phyloP scores from a whole-genome alignment of 2,797 vertebrate genomes.

The Poecilia picta region DNA sequence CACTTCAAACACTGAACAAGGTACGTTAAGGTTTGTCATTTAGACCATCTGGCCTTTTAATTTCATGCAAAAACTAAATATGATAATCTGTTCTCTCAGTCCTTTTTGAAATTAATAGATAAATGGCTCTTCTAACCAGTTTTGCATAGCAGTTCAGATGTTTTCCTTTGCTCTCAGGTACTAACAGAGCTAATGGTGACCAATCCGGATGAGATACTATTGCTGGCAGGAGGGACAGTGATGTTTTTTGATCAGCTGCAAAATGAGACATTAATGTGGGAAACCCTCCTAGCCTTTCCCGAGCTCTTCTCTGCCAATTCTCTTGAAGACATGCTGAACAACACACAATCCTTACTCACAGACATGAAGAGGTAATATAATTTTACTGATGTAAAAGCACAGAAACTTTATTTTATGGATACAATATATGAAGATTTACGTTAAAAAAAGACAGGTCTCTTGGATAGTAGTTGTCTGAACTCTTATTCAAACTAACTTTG shows the following conservation, averaged over 20 bases:
- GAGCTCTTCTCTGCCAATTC: slow-evolving; percentile 52
- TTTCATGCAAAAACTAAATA: not conserved
- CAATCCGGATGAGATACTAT: slow-evolving; percentile 54
- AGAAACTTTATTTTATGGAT: not conserved
- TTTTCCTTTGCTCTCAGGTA: slow-evolving; percentile 54
- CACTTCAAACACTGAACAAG: slow-evolving; percentile 71
- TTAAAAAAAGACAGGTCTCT: not conserved
- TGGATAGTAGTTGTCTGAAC: not conserved
- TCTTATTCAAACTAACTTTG: not conserved
- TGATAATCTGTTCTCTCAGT: not conserved
- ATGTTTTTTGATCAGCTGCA: slow-evolving; percentile 69
- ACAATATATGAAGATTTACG: not conserved
- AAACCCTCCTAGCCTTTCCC: slow-evolving; percentile 71
- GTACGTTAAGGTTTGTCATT: slow-evolving; percentile 49
- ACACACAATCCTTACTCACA: slow-evolving; percentile 37
- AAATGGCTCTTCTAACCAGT: not conserved
- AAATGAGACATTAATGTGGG: slow-evolving; percentile 73
- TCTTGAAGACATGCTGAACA: slow-evolving; percentile 41
- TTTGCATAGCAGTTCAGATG: not conserved
- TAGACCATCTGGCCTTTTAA: not conserved
- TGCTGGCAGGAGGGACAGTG: slow-evolving; percentile 36
- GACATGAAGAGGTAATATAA: slow-evolving; percentile 69
- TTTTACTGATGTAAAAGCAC: not conserved
- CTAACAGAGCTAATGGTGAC: slow-evolving; percentile 62
- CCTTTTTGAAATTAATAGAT: not conserved